Base-by-base conservation (phyloP, 2,888 invertebrate species). In the Embidobia sp. region DNA sequence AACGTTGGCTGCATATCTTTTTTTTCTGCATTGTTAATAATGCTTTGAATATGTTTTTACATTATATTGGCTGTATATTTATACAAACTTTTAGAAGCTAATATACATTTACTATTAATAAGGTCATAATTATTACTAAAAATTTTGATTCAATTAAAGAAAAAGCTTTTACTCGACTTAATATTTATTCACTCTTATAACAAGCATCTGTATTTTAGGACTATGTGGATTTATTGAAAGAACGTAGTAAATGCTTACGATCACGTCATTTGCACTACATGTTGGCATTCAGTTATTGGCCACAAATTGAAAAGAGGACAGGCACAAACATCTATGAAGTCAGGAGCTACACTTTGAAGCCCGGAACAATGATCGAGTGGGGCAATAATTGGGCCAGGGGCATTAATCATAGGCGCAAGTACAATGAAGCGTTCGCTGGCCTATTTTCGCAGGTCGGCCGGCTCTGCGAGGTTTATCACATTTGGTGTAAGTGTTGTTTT, bases 351-450 rank as follows among this genome's bases (percentile, higher is more conserved):
- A 96, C 97, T 79, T 91, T 99, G 35, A 98, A 98, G 90, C 98
- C 99, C 0, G 99, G 99, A 49, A 98, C 98, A 0, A 98, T 99
- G 98, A 98, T 99, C 82, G 99, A 99, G 90, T 99, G 99, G 99
- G 99, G 98, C 63, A 99, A 99, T 90, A 98, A 98, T 90, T 99
- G 99, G 98, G 98, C 98, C 0, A 92, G 97, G 84, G 98, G 98
- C 2, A 96, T 98, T 57, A 95, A 96, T 84, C 96, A 94, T 90
- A 93, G 99, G 16, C 94, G 95, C 84, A 94, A 96, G 84, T 96
- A 97, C 87, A 95, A 98, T 86, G 98, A 98, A 89, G 96, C 99
- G 0, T 99, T 98, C 87, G 98, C 97, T 77, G 99, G 98, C 27
- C 98, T 98, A 90, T 99, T 99, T 91, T 97, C 98, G 26, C 99